These are phyloP conservation scores for Linnaemya tessellans DNA, from an alignment of 2,888 invertebrate species.

Conservation along the genomic window DNA sequence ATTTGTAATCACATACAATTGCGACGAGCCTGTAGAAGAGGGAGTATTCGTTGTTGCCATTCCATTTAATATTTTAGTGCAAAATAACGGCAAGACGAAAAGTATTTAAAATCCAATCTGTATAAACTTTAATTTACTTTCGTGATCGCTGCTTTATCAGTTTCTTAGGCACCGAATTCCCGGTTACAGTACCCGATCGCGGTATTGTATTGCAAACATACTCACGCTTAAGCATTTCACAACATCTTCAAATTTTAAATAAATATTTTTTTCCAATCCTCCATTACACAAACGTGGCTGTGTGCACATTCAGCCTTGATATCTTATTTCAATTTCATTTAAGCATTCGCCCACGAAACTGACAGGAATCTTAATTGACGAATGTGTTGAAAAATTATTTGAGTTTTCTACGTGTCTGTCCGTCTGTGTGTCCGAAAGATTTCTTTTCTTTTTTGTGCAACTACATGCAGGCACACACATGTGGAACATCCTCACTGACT, in stretches of 20 bases:
- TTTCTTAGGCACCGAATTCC: neutral
- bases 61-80: no score
- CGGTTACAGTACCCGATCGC: neutral
- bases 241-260: neutral
- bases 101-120: no score
- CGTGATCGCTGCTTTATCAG: neutral
- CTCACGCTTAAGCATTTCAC: neutral
- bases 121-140: no score
- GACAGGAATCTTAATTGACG: slow-evolving; percentile 69
- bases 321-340: slow-evolving; percentile 69
- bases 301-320: slow-evolving; percentile 16
- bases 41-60: no score
- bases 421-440: neutral
- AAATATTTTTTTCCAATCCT: neutral
- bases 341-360: slow-evolving; percentile 69
- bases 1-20: no score
- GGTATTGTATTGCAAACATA: no score
- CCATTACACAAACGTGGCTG: neutral
- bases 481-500: neutral
- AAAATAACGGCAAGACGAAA: no score
- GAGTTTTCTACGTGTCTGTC: slow-evolving; percentile 29
- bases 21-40: no score
- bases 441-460: neutral
- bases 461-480: neutral
- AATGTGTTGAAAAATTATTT: slow-evolving; percentile 66